phyloP scores from a whole-genome alignment of 2,888 invertebrate genomes.

The Hymenopus coronatus region DNA sequence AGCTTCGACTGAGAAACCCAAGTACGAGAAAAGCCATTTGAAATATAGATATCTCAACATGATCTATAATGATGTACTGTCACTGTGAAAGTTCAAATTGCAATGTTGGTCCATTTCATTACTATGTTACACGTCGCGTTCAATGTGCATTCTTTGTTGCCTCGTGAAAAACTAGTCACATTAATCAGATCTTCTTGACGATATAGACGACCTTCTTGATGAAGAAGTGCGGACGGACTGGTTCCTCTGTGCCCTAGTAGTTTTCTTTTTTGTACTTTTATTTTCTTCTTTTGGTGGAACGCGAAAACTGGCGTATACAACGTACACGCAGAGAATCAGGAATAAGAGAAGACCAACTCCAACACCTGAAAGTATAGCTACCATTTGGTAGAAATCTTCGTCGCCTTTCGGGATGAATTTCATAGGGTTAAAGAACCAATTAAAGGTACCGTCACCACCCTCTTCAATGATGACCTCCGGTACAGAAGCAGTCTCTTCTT shows the following conservation, averaged over 20 bases:
- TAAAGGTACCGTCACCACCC: not conserved
- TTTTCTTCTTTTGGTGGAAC: not conserved
- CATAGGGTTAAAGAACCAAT: not conserved
- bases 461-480: not conserved
- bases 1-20: too few relatives aligned
- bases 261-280: not conserved
- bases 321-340: not conserved
- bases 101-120: not conserved
- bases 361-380: not conserved
- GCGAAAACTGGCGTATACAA: not conserved
- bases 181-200: not conserved
- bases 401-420: not conserved
- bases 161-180: not conserved
- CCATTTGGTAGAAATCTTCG: not conserved
- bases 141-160: not conserved
- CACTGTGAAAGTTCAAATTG: not conserved
- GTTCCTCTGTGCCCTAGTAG: not conserved
- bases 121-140: not conserved
- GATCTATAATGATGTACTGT: not conserved
- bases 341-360: not conserved
- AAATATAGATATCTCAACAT: not conserved
- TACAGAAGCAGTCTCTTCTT: not conserved
- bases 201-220: not conserved
- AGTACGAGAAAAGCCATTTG: too few relatives aligned
- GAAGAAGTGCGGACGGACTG: not conserved